These are phyloP conservation scores for Papilio machaon DNA, from an alignment of 1,140 invertebrate genomes.

Conservation along the genomic window DNA sequence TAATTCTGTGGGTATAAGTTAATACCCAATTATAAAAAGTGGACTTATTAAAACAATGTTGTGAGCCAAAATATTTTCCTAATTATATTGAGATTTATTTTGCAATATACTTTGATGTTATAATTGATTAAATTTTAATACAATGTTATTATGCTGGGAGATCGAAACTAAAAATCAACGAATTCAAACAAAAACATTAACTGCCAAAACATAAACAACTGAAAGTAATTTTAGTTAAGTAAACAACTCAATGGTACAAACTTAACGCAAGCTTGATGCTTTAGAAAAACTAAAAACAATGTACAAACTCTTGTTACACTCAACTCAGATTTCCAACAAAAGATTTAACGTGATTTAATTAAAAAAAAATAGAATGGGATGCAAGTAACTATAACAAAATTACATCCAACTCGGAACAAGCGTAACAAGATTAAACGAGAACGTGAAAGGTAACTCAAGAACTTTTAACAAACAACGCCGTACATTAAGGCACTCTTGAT, in stretches of 20 bases:
- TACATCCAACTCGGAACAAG: conserved; percentile 49
- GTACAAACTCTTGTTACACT: not conserved
- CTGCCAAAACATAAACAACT: conserved; percentile 27
- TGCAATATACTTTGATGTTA: not conserved
- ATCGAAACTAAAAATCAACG: conserved; percentile 59
- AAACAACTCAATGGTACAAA: not conserved
- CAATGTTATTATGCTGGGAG: not conserved
- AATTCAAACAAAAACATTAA: conserved; percentile 45
- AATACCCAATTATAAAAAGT: not conserved
- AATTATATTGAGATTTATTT: not conserved
- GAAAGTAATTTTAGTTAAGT: not conserved
- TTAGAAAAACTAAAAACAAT: conserved; percentile 33
- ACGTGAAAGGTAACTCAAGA: conserved; percentile 56
- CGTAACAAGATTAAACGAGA: conserved; percentile 54
- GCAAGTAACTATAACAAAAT: conserved; percentile 47
- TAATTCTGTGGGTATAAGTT: not conserved
- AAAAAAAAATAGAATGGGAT: conserved; percentile 29
- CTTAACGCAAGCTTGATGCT: conserved; percentile 5
- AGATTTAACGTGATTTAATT: conserved; percentile 34
- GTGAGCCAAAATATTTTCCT: not conserved
- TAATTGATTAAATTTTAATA: conserved; percentile 35
- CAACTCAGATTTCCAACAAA: conserved; percentile 10
- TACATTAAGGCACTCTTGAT: conserved; percentile 72
- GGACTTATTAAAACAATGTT: not conserved
- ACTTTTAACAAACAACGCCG: conserved; percentile 67